Evolutionary conservation across 1,140 invertebrate genomes (phyloP).

Genomic region (Pectinophora gossypiella): DNA sequence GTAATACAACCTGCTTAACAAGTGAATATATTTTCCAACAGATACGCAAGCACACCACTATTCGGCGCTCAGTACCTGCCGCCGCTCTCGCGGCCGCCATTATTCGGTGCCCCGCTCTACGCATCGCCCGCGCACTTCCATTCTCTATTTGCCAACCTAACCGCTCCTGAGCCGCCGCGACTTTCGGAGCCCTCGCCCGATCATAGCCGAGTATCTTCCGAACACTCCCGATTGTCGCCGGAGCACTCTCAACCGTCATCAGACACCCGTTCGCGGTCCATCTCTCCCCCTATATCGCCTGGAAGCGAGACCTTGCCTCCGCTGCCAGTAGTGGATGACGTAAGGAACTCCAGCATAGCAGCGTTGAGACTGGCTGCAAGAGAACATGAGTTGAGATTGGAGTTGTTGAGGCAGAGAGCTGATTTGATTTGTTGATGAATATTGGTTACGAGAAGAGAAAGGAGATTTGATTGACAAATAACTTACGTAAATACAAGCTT

Average conservation of each 20-base stretch:
- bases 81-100: slow-evolving; percentile 79
- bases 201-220: slow-evolving; percentile 54
- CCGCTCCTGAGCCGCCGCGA: slow-evolving; percentile 64
- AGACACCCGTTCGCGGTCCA: slow-evolving; percentile 51
- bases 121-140: slow-evolving; percentile 86
- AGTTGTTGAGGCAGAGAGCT: slow-evolving; percentile 84
- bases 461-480: no score
- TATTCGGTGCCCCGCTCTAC: slow-evolving; percentile 79
- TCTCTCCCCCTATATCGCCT: slow-evolving; percentile 76
- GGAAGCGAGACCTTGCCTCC: slow-evolving; percentile 56
- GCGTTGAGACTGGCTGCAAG: slow-evolving; percentile 93
- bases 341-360: slow-evolving; percentile 91
- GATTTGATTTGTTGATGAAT: slow-evolving; percentile 58
- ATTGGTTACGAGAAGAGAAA: not conserved
- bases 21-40: slow-evolving; percentile 33
- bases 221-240: slow-evolving; percentile 37
- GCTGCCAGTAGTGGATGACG: slow-evolving; percentile 78
- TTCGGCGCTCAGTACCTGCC: slow-evolving; percentile 77
- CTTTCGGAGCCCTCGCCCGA: slow-evolving; percentile 34
- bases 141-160: slow-evolving; percentile 89
- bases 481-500: no score
- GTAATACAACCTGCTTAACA: no score
- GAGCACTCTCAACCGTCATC: slow-evolving; percentile 11
- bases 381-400: slow-evolving; percentile 93
- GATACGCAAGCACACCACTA: slow-evolving; percentile 54